Percentiles rank a stretch among this genome's conserved stretches.
Evolutionary conservation across 1,140 invertebrate genomes (phyloP).

Genomic region (Drepana arcuata): DNA sequence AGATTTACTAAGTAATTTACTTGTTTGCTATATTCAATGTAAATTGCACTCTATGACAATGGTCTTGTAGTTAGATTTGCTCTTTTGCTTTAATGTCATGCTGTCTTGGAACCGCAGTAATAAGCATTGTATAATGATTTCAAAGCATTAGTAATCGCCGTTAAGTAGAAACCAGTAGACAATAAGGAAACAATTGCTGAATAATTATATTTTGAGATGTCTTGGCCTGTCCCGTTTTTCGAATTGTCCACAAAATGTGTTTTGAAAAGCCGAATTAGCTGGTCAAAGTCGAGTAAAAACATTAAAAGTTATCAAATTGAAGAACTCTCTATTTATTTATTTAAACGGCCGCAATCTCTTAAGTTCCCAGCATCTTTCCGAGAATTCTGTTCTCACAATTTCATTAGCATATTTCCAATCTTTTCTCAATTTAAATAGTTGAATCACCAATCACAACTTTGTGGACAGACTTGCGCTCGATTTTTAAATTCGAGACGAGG

Average conservation of each 20-base stretch:
- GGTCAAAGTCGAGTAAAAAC: not conserved
- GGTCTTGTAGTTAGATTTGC: too few relatives aligned
- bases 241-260: too few relatives aligned
- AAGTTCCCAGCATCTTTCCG: too few relatives aligned
- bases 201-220: too few relatives aligned
- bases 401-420: conserved; percentile 18
- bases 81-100: conserved; percentile 30
- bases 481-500: conserved; percentile 31
- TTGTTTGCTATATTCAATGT: not conserved
- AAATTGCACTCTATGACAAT: not conserved
- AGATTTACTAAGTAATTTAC: not conserved
- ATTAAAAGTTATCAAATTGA: not conserved
- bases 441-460: conserved; percentile 45
- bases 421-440: conserved; percentile 19
- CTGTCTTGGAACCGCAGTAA: conserved; percentile 43
- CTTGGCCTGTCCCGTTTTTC: too few relatives aligned
- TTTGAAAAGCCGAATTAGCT: not conserved
- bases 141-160: too few relatives aligned
- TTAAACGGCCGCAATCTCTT: too few relatives aligned
- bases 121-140: conserved; percentile 15
- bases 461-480: conserved; percentile 20
- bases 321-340: not conserved
- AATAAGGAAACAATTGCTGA: too few relatives aligned
- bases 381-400: too few relatives aligned
- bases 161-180: too few relatives aligned